Evolutionary conservation across 2,888 invertebrate genomes (phyloP), one percentile per base, ranked within the genome.

Genomic region (Hylaea fasciaria): DNA sequence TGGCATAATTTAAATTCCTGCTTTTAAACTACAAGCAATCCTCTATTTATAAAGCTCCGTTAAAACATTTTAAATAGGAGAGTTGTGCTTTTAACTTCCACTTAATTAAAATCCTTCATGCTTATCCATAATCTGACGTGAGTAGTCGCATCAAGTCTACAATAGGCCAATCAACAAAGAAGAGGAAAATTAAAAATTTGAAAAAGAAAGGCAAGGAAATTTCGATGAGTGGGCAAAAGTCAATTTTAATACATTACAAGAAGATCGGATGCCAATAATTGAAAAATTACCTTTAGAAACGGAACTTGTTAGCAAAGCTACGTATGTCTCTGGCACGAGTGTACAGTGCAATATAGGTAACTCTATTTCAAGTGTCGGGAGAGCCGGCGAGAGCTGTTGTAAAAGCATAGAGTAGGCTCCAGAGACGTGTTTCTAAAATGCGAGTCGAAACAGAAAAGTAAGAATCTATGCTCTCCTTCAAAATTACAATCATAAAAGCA

Each of bases 191-290:
- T n/a, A n/a, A 72, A 72, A 74, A 62, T 61, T 62, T 66, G 44
- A 60, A 45, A 66, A 66, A 63, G 62, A 59, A 17, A 10, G 32
- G 10, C 32, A 8, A 74, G 62, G 44, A 72, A 72, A 70, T 66
- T 58, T 69, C 57, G 64, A 76, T 70, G 57, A 72, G 71, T 67
- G 72, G 75, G 73, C 66, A 70, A 66, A 71, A 70, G 65, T 69
- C 76, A 80, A 86, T 86, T 88, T 88, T 87, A 88, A 88, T 78
- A 89, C 89, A 89, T 89, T 87, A 89, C 90, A 88, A 88, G 86
- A 87, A 86, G 80, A 77, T 77, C 56, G 64, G 75, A 79, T 77
- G 77, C 72, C 70, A 81, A 72, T 77, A 71, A 69, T 72, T 64
- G 67, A 68, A 59, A 61, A 67, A 74, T 77, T 78, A 77, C 69